Conservation (phyloP, 2,797 vertebrate genomes). For the Rhinatrema bivittatum region DNA sequence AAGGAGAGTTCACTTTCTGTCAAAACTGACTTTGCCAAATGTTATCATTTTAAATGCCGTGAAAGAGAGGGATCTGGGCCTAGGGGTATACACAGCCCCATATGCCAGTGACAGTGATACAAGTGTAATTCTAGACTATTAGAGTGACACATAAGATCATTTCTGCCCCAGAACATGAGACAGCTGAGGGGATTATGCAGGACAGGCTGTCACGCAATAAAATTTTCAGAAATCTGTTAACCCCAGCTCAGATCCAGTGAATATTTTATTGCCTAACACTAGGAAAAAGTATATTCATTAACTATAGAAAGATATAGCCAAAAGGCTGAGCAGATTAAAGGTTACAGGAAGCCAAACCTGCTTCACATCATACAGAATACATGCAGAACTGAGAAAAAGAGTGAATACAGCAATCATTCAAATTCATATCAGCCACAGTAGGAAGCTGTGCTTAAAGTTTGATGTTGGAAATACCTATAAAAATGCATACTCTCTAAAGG, state of each 20-base stretch:
- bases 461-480: conserved; percentile 5
- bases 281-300: conserved; percentile 75
- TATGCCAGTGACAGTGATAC: conserved; percentile 91
- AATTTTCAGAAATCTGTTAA: conserved; percentile 93
- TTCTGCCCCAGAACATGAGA: conserved; percentile 73
- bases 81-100: conserved; percentile 92
- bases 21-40: conserved; percentile 85
- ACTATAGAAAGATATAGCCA: conserved; percentile 70
- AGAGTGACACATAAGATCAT: conserved; percentile 86
- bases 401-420: conserved; percentile 3
- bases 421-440: conserved; percentile 16
- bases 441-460: conserved; percentile 11
- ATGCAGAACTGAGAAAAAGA: not conserved
- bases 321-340: conserved; percentile 45
- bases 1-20: conserved; percentile 75
- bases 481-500: not conserved
- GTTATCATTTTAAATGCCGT: conserved; percentile 91
- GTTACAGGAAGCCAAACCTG: conserved; percentile 18
- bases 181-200: conserved; percentile 75
- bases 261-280: conserved; percentile 80
- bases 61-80: conserved; percentile 85
- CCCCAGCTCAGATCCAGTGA: conserved; percentile 81
- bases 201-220: conserved; percentile 86
- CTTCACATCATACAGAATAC: conserved; percentile 18
- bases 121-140: conserved; percentile 96